Conservation (phyloP, 1,140 invertebrate species). For the Macrocentrus cingulum region DNA sequence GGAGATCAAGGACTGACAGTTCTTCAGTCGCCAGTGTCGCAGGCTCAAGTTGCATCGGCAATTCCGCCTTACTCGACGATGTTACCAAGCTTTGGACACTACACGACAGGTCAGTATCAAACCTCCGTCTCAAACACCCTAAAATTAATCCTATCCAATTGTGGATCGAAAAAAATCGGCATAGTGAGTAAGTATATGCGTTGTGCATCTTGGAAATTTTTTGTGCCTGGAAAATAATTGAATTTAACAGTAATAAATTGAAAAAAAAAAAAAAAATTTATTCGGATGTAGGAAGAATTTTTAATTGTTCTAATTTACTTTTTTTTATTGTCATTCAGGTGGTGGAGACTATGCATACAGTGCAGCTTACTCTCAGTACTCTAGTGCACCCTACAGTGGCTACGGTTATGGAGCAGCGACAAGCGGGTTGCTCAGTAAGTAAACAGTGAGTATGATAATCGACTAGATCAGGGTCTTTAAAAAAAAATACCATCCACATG, state of each 20-base stretch:
- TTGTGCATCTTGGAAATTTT: neutral
- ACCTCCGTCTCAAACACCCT: constrained; percentile 15
- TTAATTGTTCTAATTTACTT: constrained; percentile 6
- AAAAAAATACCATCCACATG: constrained; percentile 5
- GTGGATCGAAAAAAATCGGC: too few species aligned
- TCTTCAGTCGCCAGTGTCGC: constrained; percentile 61
- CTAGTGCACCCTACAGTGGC: constrained; percentile 68
- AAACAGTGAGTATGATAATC: constrained; percentile 70
- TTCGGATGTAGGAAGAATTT: too few species aligned
- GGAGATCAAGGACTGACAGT: constrained; percentile 60
- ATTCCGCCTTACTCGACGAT: constrained; percentile 64
- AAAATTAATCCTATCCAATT: constrained; percentile 14
- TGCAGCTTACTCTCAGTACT: constrained; percentile 75
- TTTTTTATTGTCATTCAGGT: constrained; percentile 54
- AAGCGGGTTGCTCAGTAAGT: constrained; percentile 80
- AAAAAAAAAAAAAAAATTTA: too few species aligned
- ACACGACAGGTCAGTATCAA: constrained; percentile 68
- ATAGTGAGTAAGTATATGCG: constrained; percentile 4
- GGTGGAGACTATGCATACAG: constrained; percentile 74
- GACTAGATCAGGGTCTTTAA: constrained; percentile 50
- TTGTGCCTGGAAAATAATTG: too few species aligned
- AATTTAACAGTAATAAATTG: too few species aligned
- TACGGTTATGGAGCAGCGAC: constrained; percentile 73
- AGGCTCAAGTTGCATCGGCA: constrained; percentile 53
- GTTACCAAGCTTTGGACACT: constrained; percentile 73